Evolutionary conservation across 2,888 invertebrate genomes (phyloP).

Genomic region (Perithous albicinctus): DNA sequence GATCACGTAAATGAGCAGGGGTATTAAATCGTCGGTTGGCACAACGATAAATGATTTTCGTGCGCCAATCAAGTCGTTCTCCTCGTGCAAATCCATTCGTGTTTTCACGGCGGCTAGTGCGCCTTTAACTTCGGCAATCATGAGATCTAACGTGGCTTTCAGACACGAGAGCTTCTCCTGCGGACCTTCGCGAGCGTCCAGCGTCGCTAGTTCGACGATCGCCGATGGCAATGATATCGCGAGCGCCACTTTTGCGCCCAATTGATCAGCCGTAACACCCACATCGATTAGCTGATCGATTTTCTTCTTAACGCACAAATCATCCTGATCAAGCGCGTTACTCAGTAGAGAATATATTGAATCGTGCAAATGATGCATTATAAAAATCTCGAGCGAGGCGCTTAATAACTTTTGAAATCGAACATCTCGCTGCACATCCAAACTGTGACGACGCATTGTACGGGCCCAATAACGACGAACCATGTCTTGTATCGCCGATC

Average conservation of each 20-base stretch:
- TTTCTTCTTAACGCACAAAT: conserved; percentile 80
- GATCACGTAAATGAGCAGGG: conserved; percentile 83
- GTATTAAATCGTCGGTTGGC: conserved; percentile 81
- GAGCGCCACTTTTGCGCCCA: conserved; percentile 83
- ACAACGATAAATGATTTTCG: conserved; percentile 63
- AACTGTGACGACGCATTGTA: conserved; percentile 71
- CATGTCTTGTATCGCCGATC: conserved; percentile 71
- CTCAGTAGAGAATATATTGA: conserved; percentile 80
- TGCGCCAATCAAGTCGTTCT: conserved; percentile 64
- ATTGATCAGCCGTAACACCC: conserved; percentile 83
- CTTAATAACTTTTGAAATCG: conserved; percentile 76
- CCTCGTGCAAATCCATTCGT: conserved; percentile 62
- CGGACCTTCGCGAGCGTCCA: conserved; percentile 83
- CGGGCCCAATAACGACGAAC: conserved; percentile 75
- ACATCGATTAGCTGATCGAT: conserved; percentile 79
- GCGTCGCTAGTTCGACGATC: conserved; percentile 85
- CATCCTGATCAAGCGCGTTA: conserved; percentile 77
- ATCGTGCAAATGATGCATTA: conserved; percentile 81
- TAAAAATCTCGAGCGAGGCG: conserved; percentile 75
- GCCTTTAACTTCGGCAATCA: conserved; percentile 85
- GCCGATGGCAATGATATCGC: conserved; percentile 84
- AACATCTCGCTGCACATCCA: conserved; percentile 75
- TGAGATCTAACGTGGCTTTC: conserved; percentile 84
- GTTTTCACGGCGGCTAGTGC: conserved; percentile 82
- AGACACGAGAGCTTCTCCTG: conserved; percentile 85